phyloP scores from a whole-genome alignment of 2,113 vertebrate species.

The Sinocyclocheilus anshuiensis region DNA sequence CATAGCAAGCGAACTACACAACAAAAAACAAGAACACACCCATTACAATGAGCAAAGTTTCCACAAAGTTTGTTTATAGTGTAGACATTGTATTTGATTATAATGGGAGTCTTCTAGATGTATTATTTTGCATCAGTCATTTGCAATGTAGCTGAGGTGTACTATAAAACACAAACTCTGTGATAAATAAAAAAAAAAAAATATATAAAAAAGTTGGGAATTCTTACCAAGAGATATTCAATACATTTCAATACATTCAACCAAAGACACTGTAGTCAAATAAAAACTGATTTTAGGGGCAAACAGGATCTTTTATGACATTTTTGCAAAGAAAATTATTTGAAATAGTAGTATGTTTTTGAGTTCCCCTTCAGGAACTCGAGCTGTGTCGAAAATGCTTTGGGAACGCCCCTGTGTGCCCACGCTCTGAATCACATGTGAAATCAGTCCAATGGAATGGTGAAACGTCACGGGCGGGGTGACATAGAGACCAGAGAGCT shows the following conservation, averaged over 20 bases:
- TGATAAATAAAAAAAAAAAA: neutral
- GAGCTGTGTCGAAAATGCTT: no score
- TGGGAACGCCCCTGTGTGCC: no score
- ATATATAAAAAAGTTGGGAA: neutral
- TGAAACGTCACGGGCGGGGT: no score
- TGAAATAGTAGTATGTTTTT: neutral
- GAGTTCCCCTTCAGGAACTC: no score
- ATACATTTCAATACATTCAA: neutral
- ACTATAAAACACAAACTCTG: neutral
- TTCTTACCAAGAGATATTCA: neutral
- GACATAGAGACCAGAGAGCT: no score
- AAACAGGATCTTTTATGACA: neutral
- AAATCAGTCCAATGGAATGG: no score
- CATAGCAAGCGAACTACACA: neutral
- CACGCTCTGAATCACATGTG: no score
- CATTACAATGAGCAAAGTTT: neutral
- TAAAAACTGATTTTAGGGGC: neutral
- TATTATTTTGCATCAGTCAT: neutral
- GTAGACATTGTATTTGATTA: neutral
- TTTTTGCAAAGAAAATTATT: neutral
- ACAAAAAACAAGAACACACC: neutral
- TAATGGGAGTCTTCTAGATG: neutral
- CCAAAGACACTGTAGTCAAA: neutral
- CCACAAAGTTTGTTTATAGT: neutral
- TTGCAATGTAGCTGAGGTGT: neutral